These are phyloP conservation scores for Paramormyrops kingsleyae DNA, from an alignment of 2,113 vertebrate genomes.

Conservation along the genomic window DNA sequence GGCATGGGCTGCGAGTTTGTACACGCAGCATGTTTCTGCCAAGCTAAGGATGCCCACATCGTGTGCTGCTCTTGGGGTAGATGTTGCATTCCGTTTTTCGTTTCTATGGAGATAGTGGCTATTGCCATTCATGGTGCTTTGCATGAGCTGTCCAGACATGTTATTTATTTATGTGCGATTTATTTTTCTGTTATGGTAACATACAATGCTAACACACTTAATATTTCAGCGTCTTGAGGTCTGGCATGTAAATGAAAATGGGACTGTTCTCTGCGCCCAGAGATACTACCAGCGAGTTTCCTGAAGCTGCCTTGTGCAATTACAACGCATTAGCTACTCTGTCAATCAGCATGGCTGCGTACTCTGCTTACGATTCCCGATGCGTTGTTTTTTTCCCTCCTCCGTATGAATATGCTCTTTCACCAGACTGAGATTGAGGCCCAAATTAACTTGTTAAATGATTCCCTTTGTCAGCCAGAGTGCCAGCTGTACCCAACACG, in stretches of 20 bases:
- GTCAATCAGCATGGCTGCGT: not conserved
- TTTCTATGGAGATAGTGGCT: not conserved
- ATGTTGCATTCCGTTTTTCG: not conserved
- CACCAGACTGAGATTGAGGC: not conserved
- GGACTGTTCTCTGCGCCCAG: not conserved
- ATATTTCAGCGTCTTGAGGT: not conserved
- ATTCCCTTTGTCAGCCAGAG: not conserved
- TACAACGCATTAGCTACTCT: constrained; percentile 28
- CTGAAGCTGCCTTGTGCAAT: constrained; percentile 9
- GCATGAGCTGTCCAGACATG: not conserved
- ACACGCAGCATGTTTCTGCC: not conserved
- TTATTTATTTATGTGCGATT: not conserved
- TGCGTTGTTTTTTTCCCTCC: not conserved
- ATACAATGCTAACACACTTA: not conserved
- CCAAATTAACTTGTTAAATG: not conserved
- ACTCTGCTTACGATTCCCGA: not conserved
- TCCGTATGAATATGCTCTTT: not conserved
- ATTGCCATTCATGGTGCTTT: not conserved
- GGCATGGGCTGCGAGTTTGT: too few species aligned
- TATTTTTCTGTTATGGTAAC: not conserved
- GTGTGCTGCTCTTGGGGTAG: not conserved
- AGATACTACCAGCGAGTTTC: not conserved
- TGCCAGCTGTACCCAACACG: not conserved
- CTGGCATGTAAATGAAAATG: not conserved
- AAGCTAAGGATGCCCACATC: not conserved